phyloP scores from a whole-genome alignment of 1,140 invertebrate genomes.

The Drosophila lowei region DNA sequence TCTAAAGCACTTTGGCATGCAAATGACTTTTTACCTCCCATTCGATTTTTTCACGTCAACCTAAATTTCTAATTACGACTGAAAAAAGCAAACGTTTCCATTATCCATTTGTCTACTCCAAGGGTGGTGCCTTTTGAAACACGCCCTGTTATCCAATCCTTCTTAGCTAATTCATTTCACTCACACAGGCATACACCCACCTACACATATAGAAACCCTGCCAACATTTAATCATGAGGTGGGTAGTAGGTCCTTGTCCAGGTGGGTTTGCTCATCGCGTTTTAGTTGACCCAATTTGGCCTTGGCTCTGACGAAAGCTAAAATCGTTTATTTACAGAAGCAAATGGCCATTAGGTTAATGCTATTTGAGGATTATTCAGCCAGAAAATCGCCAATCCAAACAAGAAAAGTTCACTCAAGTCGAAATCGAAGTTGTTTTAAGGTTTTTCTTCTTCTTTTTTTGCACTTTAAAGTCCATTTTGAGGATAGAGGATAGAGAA shows the following conservation, averaged over 20 bases:
- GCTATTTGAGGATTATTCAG: constrained; percentile 57
- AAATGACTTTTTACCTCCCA: constrained; percentile 4
- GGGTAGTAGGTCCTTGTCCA: constrained; percentile 34
- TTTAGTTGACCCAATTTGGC: constrained; percentile 51
- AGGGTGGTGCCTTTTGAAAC: not conserved
- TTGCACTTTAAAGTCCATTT: constrained; percentile 9
- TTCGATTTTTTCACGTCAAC: constrained; percentile 29
- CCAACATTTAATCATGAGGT: constrained; percentile 37
- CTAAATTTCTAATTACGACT: constrained; percentile 24
- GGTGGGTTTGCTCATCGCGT: constrained; percentile 39
- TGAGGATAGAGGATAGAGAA: not conserved
- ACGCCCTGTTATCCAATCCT: constrained; percentile 25
- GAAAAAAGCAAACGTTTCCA: constrained; percentile 26
- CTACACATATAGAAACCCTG: not conserved
- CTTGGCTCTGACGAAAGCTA: constrained; percentile 17
- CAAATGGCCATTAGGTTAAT: constrained; percentile 60
- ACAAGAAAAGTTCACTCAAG: constrained; percentile 30
- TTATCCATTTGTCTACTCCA: constrained; percentile 26
- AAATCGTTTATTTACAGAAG: constrained; percentile 54
- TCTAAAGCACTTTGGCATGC: not conserved
- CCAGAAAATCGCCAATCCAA: constrained; percentile 50
- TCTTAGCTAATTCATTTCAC: constrained; percentile 17
- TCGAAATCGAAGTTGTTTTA: constrained; percentile 30
- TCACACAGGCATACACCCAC: constrained; percentile 4
- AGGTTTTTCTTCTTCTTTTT: not conserved